Percentiles rank a stretch among this genome's conserved stretches.
These are phyloP conservation scores for Acromyrmex heyeri DNA, from an alignment of 1,140 invertebrate genomes.

Conservation along the genomic window DNA sequence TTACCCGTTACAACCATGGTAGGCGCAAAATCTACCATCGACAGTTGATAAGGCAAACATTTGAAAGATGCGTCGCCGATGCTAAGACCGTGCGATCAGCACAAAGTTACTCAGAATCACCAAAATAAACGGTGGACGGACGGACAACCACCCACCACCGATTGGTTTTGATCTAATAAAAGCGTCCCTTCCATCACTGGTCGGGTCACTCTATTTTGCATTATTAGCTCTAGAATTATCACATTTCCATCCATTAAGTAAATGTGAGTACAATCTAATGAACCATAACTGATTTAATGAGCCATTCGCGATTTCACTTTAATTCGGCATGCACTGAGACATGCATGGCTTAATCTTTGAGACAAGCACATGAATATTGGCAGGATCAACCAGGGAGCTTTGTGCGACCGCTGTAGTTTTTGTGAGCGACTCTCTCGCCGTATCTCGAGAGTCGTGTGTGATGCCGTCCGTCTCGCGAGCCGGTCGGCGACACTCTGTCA, in stretches of 20 bases:
- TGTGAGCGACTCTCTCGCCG: too few relatives aligned
- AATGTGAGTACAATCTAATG: constrained; percentile 46
- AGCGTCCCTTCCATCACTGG: too few relatives aligned
- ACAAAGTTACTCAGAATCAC: constrained; percentile 92
- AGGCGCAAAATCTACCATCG: constrained; percentile 88
- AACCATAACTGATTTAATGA: constrained; percentile 85
- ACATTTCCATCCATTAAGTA: too few relatives aligned
- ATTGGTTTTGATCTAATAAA: constrained; percentile 32
- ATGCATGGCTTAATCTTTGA: constrained; percentile 94
- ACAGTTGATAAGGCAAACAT: constrained; percentile 94
- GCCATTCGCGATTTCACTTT: constrained; percentile 91
- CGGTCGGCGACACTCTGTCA: neutral
- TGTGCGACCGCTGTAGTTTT: too few relatives aligned
- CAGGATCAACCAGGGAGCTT: too few relatives aligned
- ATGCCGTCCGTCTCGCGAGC: neutral
- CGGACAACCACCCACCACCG: constrained; percentile 59
- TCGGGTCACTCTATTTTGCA: too few relatives aligned
- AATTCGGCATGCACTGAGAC: constrained; percentile 88
- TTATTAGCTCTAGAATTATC: too few relatives aligned
- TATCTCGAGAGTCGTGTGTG: too few relatives aligned
- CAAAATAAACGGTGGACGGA: constrained; percentile 88
- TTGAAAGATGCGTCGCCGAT: constrained; percentile 93
- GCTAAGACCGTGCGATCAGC: constrained; percentile 91
- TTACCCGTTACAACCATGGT: constrained; percentile 86
- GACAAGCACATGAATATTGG: constrained; percentile 92